Evolutionary conservation across 2,888 invertebrate species (phyloP).

Genomic region (Oligia strigilis): DNA sequence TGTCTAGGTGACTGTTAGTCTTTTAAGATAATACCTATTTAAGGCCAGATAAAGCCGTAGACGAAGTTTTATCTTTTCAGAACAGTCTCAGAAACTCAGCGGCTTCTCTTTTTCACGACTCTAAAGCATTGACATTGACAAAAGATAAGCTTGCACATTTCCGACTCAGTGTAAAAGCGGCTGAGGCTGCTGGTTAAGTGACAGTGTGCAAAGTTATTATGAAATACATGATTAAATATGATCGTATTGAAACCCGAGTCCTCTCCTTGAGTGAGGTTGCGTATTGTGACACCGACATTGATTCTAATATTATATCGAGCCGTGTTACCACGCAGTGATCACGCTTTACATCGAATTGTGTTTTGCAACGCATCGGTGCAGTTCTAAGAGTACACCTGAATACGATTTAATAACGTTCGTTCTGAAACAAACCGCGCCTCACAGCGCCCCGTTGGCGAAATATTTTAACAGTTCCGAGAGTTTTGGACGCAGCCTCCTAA

Average conservation of each 20-base stretch:
- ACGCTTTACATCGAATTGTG: conserved; percentile 10
- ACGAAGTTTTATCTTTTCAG: conserved; percentile 14
- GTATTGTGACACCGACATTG: conserved; percentile 62
- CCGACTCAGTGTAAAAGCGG: background rate
- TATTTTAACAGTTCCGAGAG: conserved; percentile 18
- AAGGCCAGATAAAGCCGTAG: background rate
- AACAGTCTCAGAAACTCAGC: background rate
- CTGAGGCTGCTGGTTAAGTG: conserved; percentile 12
- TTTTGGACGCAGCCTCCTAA: background rate
- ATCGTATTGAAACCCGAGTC: conserved; percentile 60
- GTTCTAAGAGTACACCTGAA: background rate
- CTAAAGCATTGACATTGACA: background rate
- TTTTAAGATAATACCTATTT: conserved; percentile 2
- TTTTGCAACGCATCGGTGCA: conserved; percentile 2
- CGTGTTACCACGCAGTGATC: conserved; percentile 42
- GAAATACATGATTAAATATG: conserved; percentile 43
- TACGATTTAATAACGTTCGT: background rate
- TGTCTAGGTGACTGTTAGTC: background rate
- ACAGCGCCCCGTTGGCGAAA: conserved; percentile 1
- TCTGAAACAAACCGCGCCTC: background rate
- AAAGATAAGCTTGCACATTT: conserved; percentile 23
- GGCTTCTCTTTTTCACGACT: conserved; percentile 1
- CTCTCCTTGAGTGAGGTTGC: conserved; percentile 66
- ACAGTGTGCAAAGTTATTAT: conserved; percentile 28
- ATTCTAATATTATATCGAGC: conserved; percentile 52